These are phyloP conservation scores for Cairina moschata DNA, from an alignment of 2,113 vertebrate species.

Conservation along the genomic window DNA sequence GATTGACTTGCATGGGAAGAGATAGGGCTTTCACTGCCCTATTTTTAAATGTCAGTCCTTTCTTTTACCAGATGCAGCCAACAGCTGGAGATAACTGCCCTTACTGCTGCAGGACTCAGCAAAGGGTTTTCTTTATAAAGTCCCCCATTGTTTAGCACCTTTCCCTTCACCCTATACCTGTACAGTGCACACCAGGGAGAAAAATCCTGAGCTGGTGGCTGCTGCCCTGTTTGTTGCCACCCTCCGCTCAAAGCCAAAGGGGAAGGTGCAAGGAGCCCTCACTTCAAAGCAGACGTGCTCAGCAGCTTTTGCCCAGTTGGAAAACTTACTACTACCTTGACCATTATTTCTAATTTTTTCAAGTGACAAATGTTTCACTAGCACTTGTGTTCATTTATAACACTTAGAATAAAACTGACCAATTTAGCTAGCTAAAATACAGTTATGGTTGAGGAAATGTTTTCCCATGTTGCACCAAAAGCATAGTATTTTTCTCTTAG, in stretches of 20 bases:
- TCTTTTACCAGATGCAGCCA: background rate
- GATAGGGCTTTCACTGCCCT: background rate
- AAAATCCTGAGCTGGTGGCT: background rate
- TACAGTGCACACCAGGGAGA: background rate
- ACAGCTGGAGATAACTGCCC: background rate
- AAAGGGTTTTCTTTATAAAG: background rate
- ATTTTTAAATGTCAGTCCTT: background rate
- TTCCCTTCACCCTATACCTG: background rate
- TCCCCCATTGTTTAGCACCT: background rate
- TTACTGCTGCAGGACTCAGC: background rate
- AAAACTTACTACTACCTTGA: background rate
- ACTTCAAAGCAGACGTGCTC: background rate
- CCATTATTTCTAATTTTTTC: background rate
- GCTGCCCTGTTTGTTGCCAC: background rate
- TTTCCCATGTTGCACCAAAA: background rate
- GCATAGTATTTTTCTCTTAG: slow-evolving; percentile 14
- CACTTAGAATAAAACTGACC: background rate
- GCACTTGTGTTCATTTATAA: background rate
- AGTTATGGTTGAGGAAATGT: background rate
- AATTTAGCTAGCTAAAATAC: background rate
- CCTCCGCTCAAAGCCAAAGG: background rate
- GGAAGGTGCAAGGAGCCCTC: background rate
- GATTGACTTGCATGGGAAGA: background rate
- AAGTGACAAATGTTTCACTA: background rate
- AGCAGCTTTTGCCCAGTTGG: background rate